Evolutionary conservation across 1,140 invertebrate genomes (phyloP).

Genomic region (Drosophila watanabei): DNA sequence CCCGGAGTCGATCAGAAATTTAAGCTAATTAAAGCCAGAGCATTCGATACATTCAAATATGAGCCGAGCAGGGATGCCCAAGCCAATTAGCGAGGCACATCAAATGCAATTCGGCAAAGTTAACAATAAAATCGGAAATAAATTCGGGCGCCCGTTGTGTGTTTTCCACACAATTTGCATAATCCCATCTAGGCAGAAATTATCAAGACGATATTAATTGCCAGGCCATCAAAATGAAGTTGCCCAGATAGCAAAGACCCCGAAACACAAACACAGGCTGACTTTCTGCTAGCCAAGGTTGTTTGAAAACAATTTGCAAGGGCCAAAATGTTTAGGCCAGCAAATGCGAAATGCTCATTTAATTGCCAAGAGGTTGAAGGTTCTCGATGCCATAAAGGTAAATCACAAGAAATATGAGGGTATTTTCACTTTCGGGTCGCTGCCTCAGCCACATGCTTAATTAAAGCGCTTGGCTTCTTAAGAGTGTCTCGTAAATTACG

Average conservation of each 20-base stretch:
- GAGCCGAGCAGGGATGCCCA: not conserved
- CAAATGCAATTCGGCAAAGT: slow-evolving; percentile 29
- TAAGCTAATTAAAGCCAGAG: slow-evolving; percentile 9
- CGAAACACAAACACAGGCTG: slow-evolving; percentile 21
- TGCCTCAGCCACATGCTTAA: slow-evolving; percentile 81
- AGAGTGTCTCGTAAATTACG: slow-evolving; percentile 83
- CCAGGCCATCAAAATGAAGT: slow-evolving; percentile 59
- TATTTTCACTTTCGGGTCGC: slow-evolving; percentile 83
- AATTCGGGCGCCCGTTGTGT: not conserved
- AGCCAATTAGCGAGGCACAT: slow-evolving; percentile 17
- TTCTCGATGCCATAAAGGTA: slow-evolving; percentile 71
- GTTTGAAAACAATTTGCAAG: slow-evolving; percentile 65
- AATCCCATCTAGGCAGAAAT: slow-evolving; percentile 57
- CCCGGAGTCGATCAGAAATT: slow-evolving; percentile 19
- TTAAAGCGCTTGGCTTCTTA: slow-evolving; percentile 82
- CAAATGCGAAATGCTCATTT: slow-evolving; percentile 76
- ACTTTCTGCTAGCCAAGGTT: slow-evolving; percentile 42
- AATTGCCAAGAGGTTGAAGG: slow-evolving; percentile 57
- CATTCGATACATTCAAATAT: slow-evolving; percentile 2
- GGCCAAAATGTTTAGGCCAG: slow-evolving; percentile 62
- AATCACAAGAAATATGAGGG: slow-evolving; percentile 83
- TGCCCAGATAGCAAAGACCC: slow-evolving; percentile 22
- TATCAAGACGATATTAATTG: slow-evolving; percentile 63
- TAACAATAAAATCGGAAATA: slow-evolving; percentile 24
- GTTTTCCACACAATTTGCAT: slow-evolving; percentile 61